Percentiles rank a stretch among this genome's conserved stretches.
phyloP scores from a whole-genome alignment of 2,797 vertebrate species.

The Squalus acanthias region DNA sequence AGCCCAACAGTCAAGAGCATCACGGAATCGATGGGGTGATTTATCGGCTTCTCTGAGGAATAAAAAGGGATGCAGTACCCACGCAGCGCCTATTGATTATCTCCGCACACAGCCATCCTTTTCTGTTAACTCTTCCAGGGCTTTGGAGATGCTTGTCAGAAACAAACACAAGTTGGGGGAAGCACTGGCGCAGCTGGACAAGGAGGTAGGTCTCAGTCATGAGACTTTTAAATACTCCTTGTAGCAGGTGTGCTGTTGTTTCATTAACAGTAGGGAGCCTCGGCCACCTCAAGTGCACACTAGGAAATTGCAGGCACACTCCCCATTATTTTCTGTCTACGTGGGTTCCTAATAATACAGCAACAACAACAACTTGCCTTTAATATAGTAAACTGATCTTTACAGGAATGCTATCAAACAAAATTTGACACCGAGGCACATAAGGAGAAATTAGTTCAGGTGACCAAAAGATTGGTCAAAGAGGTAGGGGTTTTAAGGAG shows the following conservation, averaged over 20 bases:
- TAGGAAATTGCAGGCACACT: background rate
- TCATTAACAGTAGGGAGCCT: background rate
- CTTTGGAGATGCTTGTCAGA: background rate
- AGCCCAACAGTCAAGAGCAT: background rate
- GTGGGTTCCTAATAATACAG: background rate
- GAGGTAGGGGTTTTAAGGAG: background rate
- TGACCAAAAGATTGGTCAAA: background rate
- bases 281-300: background rate
- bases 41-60: background rate
- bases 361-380: background rate
- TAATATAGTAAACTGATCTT: background rate
- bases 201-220: background rate
- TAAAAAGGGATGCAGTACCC: background rate
- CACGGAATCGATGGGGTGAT: background rate
- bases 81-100: background rate
- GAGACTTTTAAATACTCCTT: background rate
- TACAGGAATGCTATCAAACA: background rate
- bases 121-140: conserved; percentile 8
- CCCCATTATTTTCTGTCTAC: background rate
- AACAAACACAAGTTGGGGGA: background rate
- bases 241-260: background rate
- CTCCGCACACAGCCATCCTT: background rate
- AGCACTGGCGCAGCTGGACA: background rate
- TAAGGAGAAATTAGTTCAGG: too few relatives aligned
- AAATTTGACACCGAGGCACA: too few relatives aligned